A percentile compares a stretch with the other conserved stretches of the same genome.
Evolutionary conservation across 2,797 vertebrate species (phyloP).

Genomic region (Dallia pectoralis): DNA sequence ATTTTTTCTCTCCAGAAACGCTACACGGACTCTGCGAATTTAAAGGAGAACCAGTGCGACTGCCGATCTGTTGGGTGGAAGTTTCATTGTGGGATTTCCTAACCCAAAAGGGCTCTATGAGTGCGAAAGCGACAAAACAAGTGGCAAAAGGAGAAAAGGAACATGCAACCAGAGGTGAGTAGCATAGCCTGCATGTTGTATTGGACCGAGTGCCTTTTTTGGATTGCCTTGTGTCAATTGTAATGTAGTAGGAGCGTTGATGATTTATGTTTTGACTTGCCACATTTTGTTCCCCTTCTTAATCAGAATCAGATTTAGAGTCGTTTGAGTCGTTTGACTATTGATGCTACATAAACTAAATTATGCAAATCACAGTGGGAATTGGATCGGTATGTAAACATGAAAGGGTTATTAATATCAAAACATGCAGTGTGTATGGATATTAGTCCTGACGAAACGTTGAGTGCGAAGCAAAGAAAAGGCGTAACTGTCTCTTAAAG

Average conservation of each 20-base stretch:
- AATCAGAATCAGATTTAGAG: background rate
- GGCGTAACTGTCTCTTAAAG: background rate
- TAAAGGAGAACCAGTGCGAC: background rate
- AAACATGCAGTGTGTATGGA: background rate
- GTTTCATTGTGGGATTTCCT: constrained; percentile 34
- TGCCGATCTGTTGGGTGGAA: constrained; percentile 32
- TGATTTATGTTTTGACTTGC: background rate
- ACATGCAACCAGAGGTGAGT: constrained; percentile 89
- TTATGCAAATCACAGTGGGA: background rate
- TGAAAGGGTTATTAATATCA: background rate
- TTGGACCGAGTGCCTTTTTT: background rate
- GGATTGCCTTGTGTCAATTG: no score
- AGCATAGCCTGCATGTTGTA: background rate
- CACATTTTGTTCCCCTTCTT: background rate
- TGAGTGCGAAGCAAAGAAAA: background rate
- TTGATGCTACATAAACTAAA: background rate
- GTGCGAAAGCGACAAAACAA: constrained; percentile 84
- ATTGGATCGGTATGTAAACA: background rate
- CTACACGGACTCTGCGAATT: background rate
- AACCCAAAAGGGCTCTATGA: constrained; percentile 88
- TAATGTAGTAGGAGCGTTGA: background rate
- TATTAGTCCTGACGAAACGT: background rate
- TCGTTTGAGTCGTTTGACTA: background rate
- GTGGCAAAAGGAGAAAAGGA: constrained; percentile 85
- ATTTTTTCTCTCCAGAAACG: background rate